These are phyloP conservation scores for Galerucella calmariensis DNA, from an alignment of 2,888 invertebrate species.

Conservation along the genomic window DNA sequence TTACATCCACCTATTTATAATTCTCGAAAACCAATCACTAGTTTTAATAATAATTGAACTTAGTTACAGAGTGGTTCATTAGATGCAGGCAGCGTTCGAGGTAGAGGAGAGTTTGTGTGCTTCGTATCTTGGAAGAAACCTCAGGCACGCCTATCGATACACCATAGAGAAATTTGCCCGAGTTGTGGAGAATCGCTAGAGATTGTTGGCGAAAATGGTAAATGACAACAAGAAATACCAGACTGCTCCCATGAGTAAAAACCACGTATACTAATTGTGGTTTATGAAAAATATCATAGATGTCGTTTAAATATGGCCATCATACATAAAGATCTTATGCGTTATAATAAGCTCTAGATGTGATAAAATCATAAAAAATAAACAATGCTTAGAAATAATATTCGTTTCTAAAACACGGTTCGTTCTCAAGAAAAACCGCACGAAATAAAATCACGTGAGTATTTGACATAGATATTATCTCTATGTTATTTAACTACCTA, in stretches of 20 bases:
- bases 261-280: background rate
- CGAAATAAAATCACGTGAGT: no score
- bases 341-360: no score
- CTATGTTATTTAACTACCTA: no score
- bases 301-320: no score
- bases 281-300: no score
- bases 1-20: no score
- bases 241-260: conserved; percentile 31
- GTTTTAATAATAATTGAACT: background rate
- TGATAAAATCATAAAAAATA: no score
- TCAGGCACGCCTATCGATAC: conserved; percentile 36
- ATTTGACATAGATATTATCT: no score
- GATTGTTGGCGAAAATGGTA: conserved; percentile 41
- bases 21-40: background rate
- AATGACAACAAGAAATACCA: conserved; percentile 37
- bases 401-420: no score
- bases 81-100: conserved; percentile 44
- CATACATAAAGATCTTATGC: no score
- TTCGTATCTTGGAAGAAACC: conserved; percentile 58
- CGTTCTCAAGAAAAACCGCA: no score
- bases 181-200: conserved; percentile 57
- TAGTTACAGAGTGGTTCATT: conserved; percentile 48
- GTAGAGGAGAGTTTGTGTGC: conserved; percentile 54
- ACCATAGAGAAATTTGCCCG: conserved; percentile 54
- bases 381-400: no score